These are phyloP conservation scores for Monochamus alternatus DNA, from an alignment of 2,888 invertebrate genomes.

Conservation along the genomic window DNA sequence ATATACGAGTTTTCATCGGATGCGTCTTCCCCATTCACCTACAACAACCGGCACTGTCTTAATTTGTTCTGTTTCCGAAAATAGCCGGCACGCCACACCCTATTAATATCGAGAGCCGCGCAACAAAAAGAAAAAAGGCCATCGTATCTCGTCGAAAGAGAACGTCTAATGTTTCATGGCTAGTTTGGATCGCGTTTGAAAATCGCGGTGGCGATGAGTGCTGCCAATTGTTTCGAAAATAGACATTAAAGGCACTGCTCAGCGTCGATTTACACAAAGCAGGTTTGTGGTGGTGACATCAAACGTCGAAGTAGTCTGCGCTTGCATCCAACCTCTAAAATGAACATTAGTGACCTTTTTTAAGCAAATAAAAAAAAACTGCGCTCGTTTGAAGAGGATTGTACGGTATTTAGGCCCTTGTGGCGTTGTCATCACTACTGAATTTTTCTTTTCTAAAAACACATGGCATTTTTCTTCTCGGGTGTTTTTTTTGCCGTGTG, in stretches of 20 bases:
- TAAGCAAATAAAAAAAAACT: no score
- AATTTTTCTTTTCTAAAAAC: no score
- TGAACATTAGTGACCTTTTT: no score
- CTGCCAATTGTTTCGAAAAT: not conserved
- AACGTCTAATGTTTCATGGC: slow-evolving; percentile 8
- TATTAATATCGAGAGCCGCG: slow-evolving; percentile 25
- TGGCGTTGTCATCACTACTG: no score
- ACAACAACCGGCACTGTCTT: slow-evolving; percentile 38
- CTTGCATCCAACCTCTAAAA: not conserved
- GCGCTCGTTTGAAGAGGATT: no score
- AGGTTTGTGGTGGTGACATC: not conserved
- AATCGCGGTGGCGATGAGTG: not conserved
- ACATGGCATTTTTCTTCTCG: no score
- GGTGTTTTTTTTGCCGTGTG: no score
- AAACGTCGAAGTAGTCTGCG: not conserved
- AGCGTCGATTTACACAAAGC: not conserved
- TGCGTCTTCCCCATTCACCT: slow-evolving; percentile 39
- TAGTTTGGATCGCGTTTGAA: slow-evolving; percentile 1
- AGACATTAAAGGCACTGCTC: not conserved
- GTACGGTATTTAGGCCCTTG: no score
- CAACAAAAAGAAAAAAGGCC: slow-evolving; percentile 16
- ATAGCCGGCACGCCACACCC: slow-evolving; percentile 7
- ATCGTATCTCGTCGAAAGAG: slow-evolving; percentile 7
- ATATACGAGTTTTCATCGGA: slow-evolving; percentile 44
- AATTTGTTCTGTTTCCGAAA: slow-evolving; percentile 45